Percentiles rank a stretch among this genome's conserved stretches.
Conservation (phyloP, 2,888 invertebrate genomes). For the Rutpela maculata region DNA sequence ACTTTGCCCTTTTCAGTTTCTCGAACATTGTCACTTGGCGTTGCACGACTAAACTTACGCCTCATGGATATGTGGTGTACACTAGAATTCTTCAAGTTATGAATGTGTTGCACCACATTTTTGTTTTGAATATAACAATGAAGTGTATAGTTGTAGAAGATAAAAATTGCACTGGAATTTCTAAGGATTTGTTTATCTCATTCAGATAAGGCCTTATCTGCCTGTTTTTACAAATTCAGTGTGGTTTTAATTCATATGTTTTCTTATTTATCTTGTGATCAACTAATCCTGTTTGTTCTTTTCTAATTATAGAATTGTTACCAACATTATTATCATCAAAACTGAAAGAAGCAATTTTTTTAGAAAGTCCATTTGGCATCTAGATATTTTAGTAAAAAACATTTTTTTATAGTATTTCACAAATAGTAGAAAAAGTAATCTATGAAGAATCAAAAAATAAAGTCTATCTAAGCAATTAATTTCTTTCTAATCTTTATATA, state of each 20-base stretch:
- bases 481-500: too few species aligned
- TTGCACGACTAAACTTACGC: background rate
- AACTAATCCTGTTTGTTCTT: background rate
- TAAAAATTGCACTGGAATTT: constrained; percentile 15
- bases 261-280: constrained; percentile 20
- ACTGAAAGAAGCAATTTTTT: background rate
- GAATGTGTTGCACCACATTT: constrained; percentile 1
- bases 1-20: constrained; percentile 66
- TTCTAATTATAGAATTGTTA: background rate
- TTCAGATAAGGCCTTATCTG: constrained; percentile 49
- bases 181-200: constrained; percentile 32
- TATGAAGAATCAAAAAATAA: too few species aligned
- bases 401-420: too few species aligned
- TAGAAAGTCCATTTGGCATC: background rate
- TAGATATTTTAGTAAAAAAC: too few species aligned
- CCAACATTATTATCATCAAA: background rate
- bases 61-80: too few species aligned
- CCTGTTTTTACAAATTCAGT: constrained; percentile 37
- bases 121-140: background rate
- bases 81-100: background rate
- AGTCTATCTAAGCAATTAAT: too few species aligned
- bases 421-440: too few species aligned
- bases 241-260: background rate
- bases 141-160: background rate
- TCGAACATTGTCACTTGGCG: constrained; percentile 39